Base-by-base conservation (phyloP, 2,888 invertebrate species). In the Exocentrus adspersus region DNA sequence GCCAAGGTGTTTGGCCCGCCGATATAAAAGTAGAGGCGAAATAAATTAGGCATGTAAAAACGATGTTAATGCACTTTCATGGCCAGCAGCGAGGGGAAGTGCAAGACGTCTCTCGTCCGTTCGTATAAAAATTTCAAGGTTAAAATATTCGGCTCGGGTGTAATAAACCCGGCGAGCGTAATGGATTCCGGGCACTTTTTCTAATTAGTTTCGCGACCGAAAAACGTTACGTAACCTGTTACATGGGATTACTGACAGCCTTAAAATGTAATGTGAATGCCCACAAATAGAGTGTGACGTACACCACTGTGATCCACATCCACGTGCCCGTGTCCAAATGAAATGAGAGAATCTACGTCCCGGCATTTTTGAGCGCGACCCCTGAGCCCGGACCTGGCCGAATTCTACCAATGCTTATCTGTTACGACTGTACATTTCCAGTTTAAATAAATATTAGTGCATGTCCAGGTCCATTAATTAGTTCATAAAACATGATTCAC, bases 11-110 rank as follows among this genome's bases (percentile, higher is more conserved):
- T 37, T 37, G 37, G 37, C 37, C n/a, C 37, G 12, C 37, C 37
- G 12, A 37, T 37, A 60, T 60, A 53, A 52, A 60, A n/a, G n/a
- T n/a, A n/a, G 50, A 65, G 65, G 60, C 60, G 61, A 65, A 67
- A 65, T 62, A 63, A 63, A 62, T 60, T 68, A 62, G 60, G 46
- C 58, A 54, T 52, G 61, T 62, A 68, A 59, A 60, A 58, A 45
- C 42, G 48, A 56, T 61, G 67, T 68, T 57, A 68, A 68, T 63
- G 65, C 64, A 65, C 68, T 59, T 63, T 68, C 68, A 68, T 41
- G 68, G 68, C 48, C 68, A 60, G 45, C 32, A 60, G 45, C 32
- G 62, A 62, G 64, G 64, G 60, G 67, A 62, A 60, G 62, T 65
- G 60, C 43, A 58, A 53, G 63, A 58, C 53, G 59, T 58, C 60